A percentile compares a stretch with the other conserved stretches of the same genome.
These are phyloP conservation scores for Metellina segmentata DNA, from an alignment of 2,888 invertebrate species.

Conservation along the genomic window DNA sequence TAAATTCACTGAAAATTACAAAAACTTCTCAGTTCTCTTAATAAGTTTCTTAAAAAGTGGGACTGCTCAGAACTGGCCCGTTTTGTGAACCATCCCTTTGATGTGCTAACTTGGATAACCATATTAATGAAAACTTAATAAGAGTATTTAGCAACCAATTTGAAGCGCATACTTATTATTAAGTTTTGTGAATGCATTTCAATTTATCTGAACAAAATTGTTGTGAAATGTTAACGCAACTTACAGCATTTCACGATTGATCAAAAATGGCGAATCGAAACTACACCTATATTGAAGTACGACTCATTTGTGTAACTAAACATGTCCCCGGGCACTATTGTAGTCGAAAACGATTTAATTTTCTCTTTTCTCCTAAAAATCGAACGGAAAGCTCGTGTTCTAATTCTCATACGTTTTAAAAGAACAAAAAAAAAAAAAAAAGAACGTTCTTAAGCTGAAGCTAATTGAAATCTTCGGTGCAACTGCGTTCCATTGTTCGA, in stretches of 20 bases:
- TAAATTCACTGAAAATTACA: no score
- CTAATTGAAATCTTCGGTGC: slow-evolving; percentile 40
- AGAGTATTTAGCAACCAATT: no score
- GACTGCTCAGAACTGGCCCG: no score
- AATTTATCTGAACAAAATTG: no score
- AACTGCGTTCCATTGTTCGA: slow-evolving; percentile 28
- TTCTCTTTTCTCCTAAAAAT: background rate
- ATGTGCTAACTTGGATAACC: no score
- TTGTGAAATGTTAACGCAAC: no score
- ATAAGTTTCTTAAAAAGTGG: no score
- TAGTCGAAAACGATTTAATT: slow-evolving; percentile 1
- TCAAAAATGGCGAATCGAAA: background rate
- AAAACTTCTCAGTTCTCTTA: no score
- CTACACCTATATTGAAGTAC: background rate
- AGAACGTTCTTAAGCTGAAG: slow-evolving; percentile 7
- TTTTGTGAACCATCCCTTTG: no score
- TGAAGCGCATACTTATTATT: no score
- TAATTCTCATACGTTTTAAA: slow-evolving; percentile 14
- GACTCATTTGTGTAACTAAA: background rate
- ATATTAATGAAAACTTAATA: no score
- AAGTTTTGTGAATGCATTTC: no score
- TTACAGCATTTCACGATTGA: background rate
- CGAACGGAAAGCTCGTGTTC: background rate
- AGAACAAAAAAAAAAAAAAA: background rate
- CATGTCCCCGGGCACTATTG: background rate